Evolutionary conservation across 2,888 invertebrate species (phyloP).

Genomic region (Meteorus cinctellus): DNA sequence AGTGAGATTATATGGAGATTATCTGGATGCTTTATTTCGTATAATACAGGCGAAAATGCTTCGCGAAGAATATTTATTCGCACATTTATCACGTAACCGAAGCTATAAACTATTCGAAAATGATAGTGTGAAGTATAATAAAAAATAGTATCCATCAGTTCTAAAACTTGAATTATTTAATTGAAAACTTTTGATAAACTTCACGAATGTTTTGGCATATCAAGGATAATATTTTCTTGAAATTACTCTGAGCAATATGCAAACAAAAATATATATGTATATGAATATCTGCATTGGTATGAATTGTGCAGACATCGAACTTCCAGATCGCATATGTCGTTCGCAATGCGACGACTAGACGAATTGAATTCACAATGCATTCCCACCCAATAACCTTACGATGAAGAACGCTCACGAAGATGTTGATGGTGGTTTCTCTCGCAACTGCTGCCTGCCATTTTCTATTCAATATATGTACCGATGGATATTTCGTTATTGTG

Average conservation of each 20-base stretch:
- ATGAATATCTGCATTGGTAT: constrained; percentile 29
- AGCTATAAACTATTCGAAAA: too few species aligned
- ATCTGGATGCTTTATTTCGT: too few species aligned
- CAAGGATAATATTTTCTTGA: not conserved
- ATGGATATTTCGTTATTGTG: constrained; percentile 31
- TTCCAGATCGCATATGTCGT: constrained; percentile 32
- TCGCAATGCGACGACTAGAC: constrained; percentile 33
- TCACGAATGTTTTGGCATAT: not conserved
- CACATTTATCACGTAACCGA: too few species aligned
- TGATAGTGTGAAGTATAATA: not conserved
- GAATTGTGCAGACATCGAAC: constrained; percentile 19
- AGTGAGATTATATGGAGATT: too few species aligned
- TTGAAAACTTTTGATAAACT: not conserved
- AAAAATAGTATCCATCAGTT: not conserved
- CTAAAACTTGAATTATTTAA: not conserved
- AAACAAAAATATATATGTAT: constrained; percentile 1
- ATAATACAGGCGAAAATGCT: too few species aligned
- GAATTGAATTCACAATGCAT: constrained; percentile 41
- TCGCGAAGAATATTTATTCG: too few species aligned
- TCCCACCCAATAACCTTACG: constrained; percentile 1
- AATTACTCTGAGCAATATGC: not conserved
- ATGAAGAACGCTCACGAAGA: constrained; percentile 15
- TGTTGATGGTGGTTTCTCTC: constrained; percentile 13
- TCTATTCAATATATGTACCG: not conserved
- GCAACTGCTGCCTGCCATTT: constrained; percentile 1